Base-by-base conservation (phyloP, 2,888 invertebrate genomes). In the Serripes groenlandicus region DNA sequence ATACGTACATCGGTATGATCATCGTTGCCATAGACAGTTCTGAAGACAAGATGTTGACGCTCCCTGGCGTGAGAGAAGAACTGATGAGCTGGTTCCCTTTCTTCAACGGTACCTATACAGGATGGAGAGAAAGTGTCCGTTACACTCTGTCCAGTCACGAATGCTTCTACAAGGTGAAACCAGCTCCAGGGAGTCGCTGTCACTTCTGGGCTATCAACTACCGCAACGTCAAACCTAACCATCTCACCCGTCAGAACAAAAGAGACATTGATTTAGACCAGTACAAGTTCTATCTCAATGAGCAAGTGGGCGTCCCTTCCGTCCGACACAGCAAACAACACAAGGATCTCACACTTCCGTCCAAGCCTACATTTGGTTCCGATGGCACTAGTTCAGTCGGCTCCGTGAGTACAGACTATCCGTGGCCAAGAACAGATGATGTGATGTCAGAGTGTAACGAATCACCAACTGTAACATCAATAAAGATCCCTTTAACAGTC, bases 1-100 rank as follows among this genome's bases (percentile, higher is more conserved):
- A 91, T 73, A 78, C 89, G 28, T 92, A 92, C 78, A 83, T 88
- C 15, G 90, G 90, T n/a, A 87, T 92, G 87, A 81, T 90, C 34
- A 81, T 88, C 34, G 73, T 86, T 28, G 89, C 89, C 30, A 90
- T 92, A 34, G 69, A 86, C 78, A 75, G 66, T 21, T 85, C 90
- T 4, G 77, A 87, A 3, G 79, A 86, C 1, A 77, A 85, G 69
- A 34, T 49, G 23, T 82, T 90, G 18, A 87, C 90, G 3, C 82
- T 91, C 30, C 35, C 78, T 9, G 86, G 82, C 30, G 87, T 92
- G 56, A 79, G 86, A 23, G 52, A 78, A 0, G 71, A 78, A 2
- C 79, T 92, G 32, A 26, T 32, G 49, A 58, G 74, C 21, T 86
- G 89, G 89, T 92, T 92, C 68, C 85, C 87, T 3, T 91, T 92